Evolutionary conservation across 2,113 vertebrate genomes (phyloP).

Genomic region (Thryonomys swinderianus): DNA sequence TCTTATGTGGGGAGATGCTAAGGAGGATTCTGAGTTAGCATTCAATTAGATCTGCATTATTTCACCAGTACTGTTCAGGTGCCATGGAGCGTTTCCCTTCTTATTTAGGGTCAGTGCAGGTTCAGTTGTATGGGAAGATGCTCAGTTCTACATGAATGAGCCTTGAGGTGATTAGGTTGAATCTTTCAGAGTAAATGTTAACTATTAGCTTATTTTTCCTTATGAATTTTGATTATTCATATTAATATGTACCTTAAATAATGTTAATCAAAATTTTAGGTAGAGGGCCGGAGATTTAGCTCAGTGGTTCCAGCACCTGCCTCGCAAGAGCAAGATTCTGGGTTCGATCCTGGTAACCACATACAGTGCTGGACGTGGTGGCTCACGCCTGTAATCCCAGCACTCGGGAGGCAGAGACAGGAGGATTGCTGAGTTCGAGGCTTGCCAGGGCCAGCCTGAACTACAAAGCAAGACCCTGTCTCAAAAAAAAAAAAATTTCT

Average conservation of each 20-base stretch:
- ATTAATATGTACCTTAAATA: neutral
- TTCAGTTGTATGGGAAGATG: neutral
- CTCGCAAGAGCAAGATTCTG: too few species aligned
- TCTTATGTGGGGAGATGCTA: neutral
- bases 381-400: too few species aligned
- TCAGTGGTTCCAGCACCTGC: too few species aligned
- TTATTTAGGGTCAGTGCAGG: neutral
- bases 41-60: neutral
- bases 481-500: too few species aligned
- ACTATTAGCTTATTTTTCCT: neutral
- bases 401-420: too few species aligned
- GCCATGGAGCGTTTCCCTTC: neutral
- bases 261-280: neutral
- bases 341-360: too few species aligned
- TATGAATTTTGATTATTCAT: neutral
- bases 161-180: neutral
- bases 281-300: too few species aligned
- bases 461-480: too few species aligned
- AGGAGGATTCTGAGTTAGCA: neutral
- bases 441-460: too few species aligned
- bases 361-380: too few species aligned
- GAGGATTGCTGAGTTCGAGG: too few species aligned
- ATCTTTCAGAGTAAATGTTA: conserved; percentile 15
- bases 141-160: neutral
- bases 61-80: neutral